A percentile compares a stretch with the other conserved stretches of the same genome.
These are phyloP conservation scores for Xiphophorus maculatus DNA, from an alignment of 2,113 vertebrate genomes.

Conservation along the genomic window DNA sequence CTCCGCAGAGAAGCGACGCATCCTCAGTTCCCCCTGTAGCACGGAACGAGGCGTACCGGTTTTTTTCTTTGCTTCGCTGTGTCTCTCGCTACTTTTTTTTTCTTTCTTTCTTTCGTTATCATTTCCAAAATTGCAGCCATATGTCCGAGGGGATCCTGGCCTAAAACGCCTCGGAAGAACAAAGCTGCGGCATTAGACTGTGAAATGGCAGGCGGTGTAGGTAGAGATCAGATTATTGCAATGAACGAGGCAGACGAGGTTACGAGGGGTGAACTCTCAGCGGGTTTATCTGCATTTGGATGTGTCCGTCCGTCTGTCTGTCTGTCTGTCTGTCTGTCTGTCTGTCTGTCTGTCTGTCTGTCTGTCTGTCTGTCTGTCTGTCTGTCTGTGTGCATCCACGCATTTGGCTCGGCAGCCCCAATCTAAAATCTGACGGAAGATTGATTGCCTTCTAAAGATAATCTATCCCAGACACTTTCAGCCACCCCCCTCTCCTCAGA, in stretches of 20 bases:
- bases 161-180: slow-evolving; percentile 69
- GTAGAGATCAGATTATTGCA: slow-evolving; percentile 51
- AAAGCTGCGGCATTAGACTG: slow-evolving; percentile 58
- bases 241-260: slow-evolving; percentile 44
- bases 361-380: slow-evolving; percentile 7
- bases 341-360: slow-evolving; percentile 8
- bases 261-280: slow-evolving; percentile 55
- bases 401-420: slow-evolving; percentile 37
- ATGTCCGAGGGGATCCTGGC: slow-evolving; percentile 49
- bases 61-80: slow-evolving; percentile 5
- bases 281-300: slow-evolving; percentile 16
- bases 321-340: slow-evolving; percentile 7
- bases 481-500: slow-evolving; percentile 15
- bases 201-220: slow-evolving; percentile 28
- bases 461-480: slow-evolving; percentile 76
- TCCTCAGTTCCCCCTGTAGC: slow-evolving; percentile 41
- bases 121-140: slow-evolving; percentile 69
- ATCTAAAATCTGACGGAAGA: slow-evolving; percentile 59
- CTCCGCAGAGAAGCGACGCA: slow-evolving; percentile 49
- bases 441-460: slow-evolving; percentile 77
- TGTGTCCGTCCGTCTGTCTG: slow-evolving; percentile 5
- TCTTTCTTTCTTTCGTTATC: no score
- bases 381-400: slow-evolving; percentile 5
- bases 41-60: slow-evolving; percentile 24
- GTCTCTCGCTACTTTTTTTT: slow-evolving; percentile 15